These are phyloP conservation scores for Drosophila kuntzei DNA, from an alignment of 2,888 invertebrate species.

Conservation along the genomic window DNA sequence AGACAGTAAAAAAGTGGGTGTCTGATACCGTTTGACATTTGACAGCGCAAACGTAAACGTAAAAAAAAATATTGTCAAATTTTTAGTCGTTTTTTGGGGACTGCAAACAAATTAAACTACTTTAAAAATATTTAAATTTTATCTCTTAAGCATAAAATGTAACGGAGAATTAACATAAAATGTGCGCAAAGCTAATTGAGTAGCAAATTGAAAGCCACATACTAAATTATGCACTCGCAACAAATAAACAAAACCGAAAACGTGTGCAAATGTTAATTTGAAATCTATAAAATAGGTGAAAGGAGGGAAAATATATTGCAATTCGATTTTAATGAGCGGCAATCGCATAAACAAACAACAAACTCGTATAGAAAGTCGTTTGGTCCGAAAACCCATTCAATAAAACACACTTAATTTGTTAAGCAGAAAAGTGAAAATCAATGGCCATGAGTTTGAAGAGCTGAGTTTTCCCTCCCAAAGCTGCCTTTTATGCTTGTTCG, in stretches of 20 bases:
- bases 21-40: slow-evolving; percentile 7
- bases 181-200: slow-evolving; percentile 46
- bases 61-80: slow-evolving; percentile 5
- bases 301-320: slow-evolving; percentile 35
- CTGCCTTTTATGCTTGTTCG: slow-evolving; percentile 38
- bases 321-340: slow-evolving; percentile 74
- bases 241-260: slow-evolving; percentile 55
- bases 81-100: background rate
- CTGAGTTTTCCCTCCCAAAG: slow-evolving; percentile 6
- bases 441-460: slow-evolving; percentile 37
- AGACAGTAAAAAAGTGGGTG: background rate
- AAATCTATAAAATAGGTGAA: slow-evolving; percentile 21
- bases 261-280: slow-evolving; percentile 49
- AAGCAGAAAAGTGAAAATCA: slow-evolving; percentile 59
- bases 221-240: slow-evolving; percentile 51
- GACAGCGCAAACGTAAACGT: background rate
- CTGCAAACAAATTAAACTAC: background rate
- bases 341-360: slow-evolving; percentile 53
- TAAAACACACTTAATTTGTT: slow-evolving; percentile 59
- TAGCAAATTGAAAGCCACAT: slow-evolving; percentile 41
- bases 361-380: slow-evolving; percentile 19
- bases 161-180: slow-evolving; percentile 20
- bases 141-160: slow-evolving; percentile 9
- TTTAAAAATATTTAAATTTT: slow-evolving; percentile 2
- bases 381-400: slow-evolving; percentile 17